Evolutionary conservation across 2,888 invertebrate species (phyloP).

Genomic region (Pogonocherus hispidulus): DNA sequence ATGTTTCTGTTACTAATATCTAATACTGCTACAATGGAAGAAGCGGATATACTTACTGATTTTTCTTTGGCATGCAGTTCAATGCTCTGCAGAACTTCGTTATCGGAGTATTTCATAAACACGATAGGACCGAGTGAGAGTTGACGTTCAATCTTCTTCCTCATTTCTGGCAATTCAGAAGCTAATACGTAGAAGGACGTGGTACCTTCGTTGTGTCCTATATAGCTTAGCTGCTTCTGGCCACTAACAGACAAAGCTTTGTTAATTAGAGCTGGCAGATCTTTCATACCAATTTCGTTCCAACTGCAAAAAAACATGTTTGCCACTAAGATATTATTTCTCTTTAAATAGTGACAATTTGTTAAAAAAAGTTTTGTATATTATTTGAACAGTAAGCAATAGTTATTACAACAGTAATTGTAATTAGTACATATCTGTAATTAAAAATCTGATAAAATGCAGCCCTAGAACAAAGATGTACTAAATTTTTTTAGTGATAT

Average conservation of each 20-base stretch:
- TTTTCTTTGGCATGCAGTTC: conserved; percentile 64
- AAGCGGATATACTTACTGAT: conserved; percentile 22
- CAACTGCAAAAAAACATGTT: no score
- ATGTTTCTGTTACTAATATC: no score
- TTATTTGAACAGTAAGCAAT: no score
- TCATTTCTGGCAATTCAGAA: conserved; percentile 73
- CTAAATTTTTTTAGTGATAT: no score
- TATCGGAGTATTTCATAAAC: conserved; percentile 69
- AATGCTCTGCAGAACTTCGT: conserved; percentile 68
- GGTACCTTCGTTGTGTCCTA: conserved; percentile 78
- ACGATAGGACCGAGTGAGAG: conserved; percentile 76
- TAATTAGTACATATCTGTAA: no score
- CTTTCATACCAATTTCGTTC: conserved; percentile 83
- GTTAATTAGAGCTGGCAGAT: conserved; percentile 83
- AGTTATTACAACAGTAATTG: no score
- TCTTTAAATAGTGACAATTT: no score
- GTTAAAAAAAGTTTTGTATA: neutral
- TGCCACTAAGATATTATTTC: conserved; percentile 64
- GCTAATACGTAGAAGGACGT: conserved; percentile 76
- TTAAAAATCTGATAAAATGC: no score
- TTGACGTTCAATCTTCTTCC: conserved; percentile 73
- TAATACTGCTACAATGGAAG: no score
- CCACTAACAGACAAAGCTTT: conserved; percentile 73
- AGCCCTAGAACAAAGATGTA: no score
- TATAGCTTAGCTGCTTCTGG: conserved; percentile 74